Evolutionary conservation across 2,888 invertebrate species (phyloP).

Genomic region (Leistus spinibarbis): DNA sequence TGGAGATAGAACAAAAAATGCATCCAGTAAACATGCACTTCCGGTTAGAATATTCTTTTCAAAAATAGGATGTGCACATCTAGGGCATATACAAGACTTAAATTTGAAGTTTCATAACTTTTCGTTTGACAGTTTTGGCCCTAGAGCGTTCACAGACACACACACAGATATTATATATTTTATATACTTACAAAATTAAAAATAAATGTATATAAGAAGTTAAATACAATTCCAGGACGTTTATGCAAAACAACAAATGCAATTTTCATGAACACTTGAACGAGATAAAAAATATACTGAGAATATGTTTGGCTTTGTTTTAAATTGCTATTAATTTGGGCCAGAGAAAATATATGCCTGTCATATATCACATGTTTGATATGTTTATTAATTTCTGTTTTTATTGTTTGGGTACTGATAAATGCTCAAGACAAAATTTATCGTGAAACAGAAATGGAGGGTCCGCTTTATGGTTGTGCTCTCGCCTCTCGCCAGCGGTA

Average conservation of each 20-base stretch:
- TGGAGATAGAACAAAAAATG: too few relatives aligned
- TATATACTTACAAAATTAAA: too few relatives aligned
- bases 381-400: conserved; percentile 31
- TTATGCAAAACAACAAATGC: neutral
- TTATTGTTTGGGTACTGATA: conserved; percentile 20
- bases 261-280: too few relatives aligned
- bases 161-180: too few relatives aligned
- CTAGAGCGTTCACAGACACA: too few relatives aligned
- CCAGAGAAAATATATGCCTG: neutral
- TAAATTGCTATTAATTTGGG: neutral
- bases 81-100: too few relatives aligned
- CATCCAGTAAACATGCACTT: too few relatives aligned
- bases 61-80: too few relatives aligned
- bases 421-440: conserved; percentile 25
- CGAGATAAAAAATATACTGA: neutral
- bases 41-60: too few relatives aligned
- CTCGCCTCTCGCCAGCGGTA: neutral
- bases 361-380: conserved; percentile 2
- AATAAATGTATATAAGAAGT: neutral
- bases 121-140: too few relatives aligned
- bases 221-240: neutral
- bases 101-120: too few relatives aligned
- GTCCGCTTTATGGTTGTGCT: conserved; percentile 19
- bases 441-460: conserved; percentile 30
- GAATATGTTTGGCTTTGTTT: neutral